Percentiles rank a stretch among this genome's conserved stretches.
These are phyloP conservation scores for Acrocephalus arundinaceus DNA, from an alignment of 2,113 vertebrate genomes.

Conservation along the genomic window DNA sequence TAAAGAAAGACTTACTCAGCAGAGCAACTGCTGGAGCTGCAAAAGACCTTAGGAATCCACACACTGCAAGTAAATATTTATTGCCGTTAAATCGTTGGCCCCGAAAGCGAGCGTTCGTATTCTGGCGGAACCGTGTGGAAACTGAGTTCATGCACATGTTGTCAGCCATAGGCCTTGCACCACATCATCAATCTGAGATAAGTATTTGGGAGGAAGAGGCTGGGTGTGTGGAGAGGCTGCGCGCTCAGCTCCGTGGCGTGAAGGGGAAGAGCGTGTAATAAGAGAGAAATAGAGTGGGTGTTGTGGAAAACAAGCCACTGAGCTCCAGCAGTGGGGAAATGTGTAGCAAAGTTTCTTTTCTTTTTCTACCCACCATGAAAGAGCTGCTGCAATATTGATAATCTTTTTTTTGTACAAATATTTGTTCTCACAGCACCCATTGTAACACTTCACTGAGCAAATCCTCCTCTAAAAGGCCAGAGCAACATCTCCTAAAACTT, in stretches of 20 bases:
- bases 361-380: neutral
- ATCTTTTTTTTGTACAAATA: neutral
- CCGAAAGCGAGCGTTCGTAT: neutral
- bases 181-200: slow-evolving; percentile 63
- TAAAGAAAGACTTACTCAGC: slow-evolving; percentile 8
- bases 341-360: neutral
- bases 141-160: slow-evolving; percentile 50
- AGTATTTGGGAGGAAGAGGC: slow-evolving; percentile 43
- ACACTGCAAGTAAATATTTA: slow-evolving; percentile 60
- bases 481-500: neutral
- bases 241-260: neutral
- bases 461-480: neutral
- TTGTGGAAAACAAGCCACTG: neutral
- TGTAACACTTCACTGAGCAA: accelerated
- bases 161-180: slow-evolving; percentile 26
- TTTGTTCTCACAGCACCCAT: neutral
- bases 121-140: slow-evolving; percentile 53
- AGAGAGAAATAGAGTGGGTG: slow-evolving; percentile 21
- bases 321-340: neutral
- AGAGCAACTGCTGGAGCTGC: neutral
- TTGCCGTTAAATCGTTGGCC: slow-evolving; percentile 23
- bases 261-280: neutral
- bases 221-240: neutral
- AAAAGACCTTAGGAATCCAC: slow-evolving; percentile 51
- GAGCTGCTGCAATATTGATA: neutral